Base-by-base conservation (phyloP, 2,113 vertebrate species). In the Bujurquina vittata region DNA sequence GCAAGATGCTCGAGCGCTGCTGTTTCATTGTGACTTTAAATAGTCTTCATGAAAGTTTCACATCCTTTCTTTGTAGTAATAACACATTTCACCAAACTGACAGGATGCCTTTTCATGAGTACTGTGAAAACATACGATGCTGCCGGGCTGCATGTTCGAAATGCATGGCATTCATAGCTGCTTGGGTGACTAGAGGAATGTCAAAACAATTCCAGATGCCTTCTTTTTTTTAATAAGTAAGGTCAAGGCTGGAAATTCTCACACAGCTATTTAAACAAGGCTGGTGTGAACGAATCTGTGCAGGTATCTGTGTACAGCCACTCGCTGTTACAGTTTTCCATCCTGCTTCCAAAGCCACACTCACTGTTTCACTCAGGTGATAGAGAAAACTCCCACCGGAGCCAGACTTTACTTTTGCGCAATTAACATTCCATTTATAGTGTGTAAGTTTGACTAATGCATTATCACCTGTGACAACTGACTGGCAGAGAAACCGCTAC, bases 151-250 rank as follows among this genome's bases (percentile, higher is more conserved):
- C 78, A 20, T 91, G 75, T 79, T 86, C 87, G 26, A 83, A 73
- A 86, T 79, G 43, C 65, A 69, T 67, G 79, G 72, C 56, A 54
- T 31, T 58, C 77, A 29, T 56, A 5, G 5, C 79, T 81, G 33
- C 60, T 18, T 4, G 12, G 11, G 52, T 56, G 80, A 75, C 35
- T 56, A 35, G 57, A 84, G 59, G 62, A 87, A 97, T 95, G 90
- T 79, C 63, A 79, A 75, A 79, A 46, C 65, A 77, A n/a, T n/a
- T 72, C 29, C 18, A 31, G 26, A 56, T 55, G 14, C 46, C 54
- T 46, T 15, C 43, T 35, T 65, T 37, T 46, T 67, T 37, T 46
- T 67, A 82, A 88, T 62, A 67, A 78, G 80, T 62, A 56, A 59
- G 77, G 40, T 59, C 8, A 10, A 72, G n/a, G 20, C 62, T 72